Base-by-base conservation (phyloP, 2,113 vertebrate species). In the Gopherus evgoodei region DNA sequence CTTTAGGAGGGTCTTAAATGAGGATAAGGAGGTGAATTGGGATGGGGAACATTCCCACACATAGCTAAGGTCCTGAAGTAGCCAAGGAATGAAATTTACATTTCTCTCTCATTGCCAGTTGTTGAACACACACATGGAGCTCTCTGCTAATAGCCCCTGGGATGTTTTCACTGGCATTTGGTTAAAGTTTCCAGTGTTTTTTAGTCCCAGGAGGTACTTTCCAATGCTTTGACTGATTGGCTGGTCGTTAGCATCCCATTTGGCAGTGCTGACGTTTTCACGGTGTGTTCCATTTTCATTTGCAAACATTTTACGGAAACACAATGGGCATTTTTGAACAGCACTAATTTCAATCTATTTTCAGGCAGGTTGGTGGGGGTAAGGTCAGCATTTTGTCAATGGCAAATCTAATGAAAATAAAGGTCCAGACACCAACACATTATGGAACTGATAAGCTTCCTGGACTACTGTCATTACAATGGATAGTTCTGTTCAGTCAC, bases 401-500 rank as follows among this genome's bases (percentile, higher is more conserved):
- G 97, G 90, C 95, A 97, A 88, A 91, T 81, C 59, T 96, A 96
- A 97, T 98, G 95, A 96, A 96, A 97, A 97, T 88, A 93, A 97
- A 96, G 86, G 89, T 85, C 90, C 85, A 93, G 95, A 96, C 90
- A 97, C 72, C 84, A 86, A 96, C 97, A 86, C 62, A 91, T 96
- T 96, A 95, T 94, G 90, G 90, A 95, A 94, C 81, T 95, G 94
- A 94, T 97, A 96, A 97, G 54, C 76, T 93, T 96, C 96, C 96
- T 96, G 95, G 94, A 96, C 92, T 95, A 95, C 87, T 96, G 95
- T 91, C 97, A 95, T 96, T 95, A 92, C 95, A 97, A 97, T 96
- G 97, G 96, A 98, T 97, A 94, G 95, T 97, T 97, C 93, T 94
- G 97, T 97, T 97, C 96, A 97, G 96, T 97, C 97, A 97, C 95